Evolutionary conservation across 1,140 invertebrate genomes (phyloP).

Genomic region (Notospermus geniculatus): DNA sequence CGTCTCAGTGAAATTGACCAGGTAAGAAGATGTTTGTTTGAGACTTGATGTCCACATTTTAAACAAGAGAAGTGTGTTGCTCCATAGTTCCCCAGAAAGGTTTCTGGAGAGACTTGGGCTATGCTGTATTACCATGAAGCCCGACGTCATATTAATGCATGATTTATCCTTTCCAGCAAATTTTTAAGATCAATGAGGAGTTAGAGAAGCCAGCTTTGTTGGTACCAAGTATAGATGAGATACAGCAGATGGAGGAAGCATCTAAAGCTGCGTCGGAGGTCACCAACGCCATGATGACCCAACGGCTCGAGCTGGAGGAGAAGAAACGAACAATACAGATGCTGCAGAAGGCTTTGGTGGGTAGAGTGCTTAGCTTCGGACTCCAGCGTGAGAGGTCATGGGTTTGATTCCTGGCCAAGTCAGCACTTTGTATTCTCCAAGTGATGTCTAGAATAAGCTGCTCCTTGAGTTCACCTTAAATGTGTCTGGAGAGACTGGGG

Average conservation of each 20-base stretch:
- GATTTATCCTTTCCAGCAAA: constrained; percentile 34
- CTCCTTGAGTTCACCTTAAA: too few relatives aligned
- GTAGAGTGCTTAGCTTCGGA: constrained; percentile 9
- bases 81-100: too few relatives aligned
- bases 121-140: too few relatives aligned
- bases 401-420: too few relatives aligned
- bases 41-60: too few relatives aligned
- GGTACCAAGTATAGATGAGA: constrained; percentile 45
- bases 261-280: constrained; percentile 47
- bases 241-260: constrained; percentile 47
- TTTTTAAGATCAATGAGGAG: constrained; percentile 38
- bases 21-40: constrained; percentile 24
- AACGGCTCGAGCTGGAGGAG: constrained; percentile 53
- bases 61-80: too few relatives aligned
- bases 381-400: too few relatives aligned
- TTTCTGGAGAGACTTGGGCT: too few relatives aligned
- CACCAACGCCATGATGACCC: constrained; percentile 48
- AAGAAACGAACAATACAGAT: constrained; percentile 49
- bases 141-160: too few relatives aligned
- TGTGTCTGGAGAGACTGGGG: too few relatives aligned
- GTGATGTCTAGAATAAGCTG: too few relatives aligned
- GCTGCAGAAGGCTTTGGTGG: constrained; percentile 55
- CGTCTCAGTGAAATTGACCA: constrained; percentile 49
- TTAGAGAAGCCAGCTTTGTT: constrained; percentile 43
- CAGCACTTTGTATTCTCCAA: too few relatives aligned